Evolutionary conservation across 2,888 invertebrate genomes (phyloP), one percentile per base, ranked within the genome.

Genomic region (Drosophila neoperkinsi): DNA sequence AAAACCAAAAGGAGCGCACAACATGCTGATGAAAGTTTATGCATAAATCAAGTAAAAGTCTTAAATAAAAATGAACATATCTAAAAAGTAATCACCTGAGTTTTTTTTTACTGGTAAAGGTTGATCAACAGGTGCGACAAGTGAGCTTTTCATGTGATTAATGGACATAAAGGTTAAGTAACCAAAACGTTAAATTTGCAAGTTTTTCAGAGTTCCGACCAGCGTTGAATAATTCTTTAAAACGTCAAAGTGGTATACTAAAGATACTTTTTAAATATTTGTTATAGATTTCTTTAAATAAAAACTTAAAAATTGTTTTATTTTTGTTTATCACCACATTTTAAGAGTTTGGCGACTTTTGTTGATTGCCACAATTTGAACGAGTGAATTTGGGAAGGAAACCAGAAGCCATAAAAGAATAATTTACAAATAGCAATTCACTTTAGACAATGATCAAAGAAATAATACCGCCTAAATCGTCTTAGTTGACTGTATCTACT

Each of bases 51-150:
- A 88, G 60, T 77, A 83, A 81, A 83, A 88, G 74, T 88, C 84
- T 88, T 88, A 83, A 88, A 89, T 90, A 90, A 90, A 89, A 88
- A 75, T 90, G 89, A 90, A 89, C 89, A 89, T 89, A 89, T 89
- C 89, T 88, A 87, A 85, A 88, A 88, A 84, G 38, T 75, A 79
- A 74, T 33, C 18, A 36, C 5, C 18, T 7, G 21, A 5, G 25
- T 34, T 7, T 58, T 74, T 66, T n/a, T 78, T 78, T 56, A 58
- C 50, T 57, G 38, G 4, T 7, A 10, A 28, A 25, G 11, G 41
- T 11, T 43, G 18, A 16, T 41, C 21, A 56, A 41, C 55, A 69
- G 57, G 57, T 69, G 41, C 30, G 57, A 10, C 5, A 25, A 25
- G 18, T 56, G 5, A 46, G 25, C 43, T 18, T 57, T 50, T 50